phyloP scores from a whole-genome alignment of 2,888 invertebrate species.

The Hypercompe scribonia region DNA sequence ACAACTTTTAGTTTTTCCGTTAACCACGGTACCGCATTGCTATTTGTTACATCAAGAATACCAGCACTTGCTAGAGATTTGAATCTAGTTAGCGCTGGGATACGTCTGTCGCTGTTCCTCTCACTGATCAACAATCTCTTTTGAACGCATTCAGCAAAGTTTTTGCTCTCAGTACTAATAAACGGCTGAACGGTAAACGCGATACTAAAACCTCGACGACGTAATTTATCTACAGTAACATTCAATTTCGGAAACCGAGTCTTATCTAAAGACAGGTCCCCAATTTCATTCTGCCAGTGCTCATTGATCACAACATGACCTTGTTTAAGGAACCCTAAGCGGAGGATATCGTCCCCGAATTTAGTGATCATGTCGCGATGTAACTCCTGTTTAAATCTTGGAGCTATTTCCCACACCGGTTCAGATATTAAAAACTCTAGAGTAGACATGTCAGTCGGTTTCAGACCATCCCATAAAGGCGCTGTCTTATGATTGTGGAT shows the following conservation, averaged over 20 bases:
- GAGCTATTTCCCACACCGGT: slow-evolving; percentile 95
- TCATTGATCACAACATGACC: slow-evolving; percentile 93
- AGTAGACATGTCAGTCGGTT: slow-evolving; percentile 91
- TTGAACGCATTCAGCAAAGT: slow-evolving; percentile 93
- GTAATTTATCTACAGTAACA: slow-evolving; percentile 92
- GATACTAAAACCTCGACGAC: slow-evolving; percentile 94
- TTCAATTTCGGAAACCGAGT: slow-evolving; percentile 92
- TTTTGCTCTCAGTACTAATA: slow-evolving; percentile 93
- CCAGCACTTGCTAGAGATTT: slow-evolving; percentile 93
- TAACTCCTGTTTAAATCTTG: slow-evolving; percentile 88
- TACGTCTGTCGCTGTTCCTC: slow-evolving; percentile 91
- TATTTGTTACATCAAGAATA: slow-evolving; percentile 95
- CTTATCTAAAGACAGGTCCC: slow-evolving; percentile 94
- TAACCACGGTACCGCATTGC: slow-evolving; percentile 93
- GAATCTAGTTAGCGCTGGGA: slow-evolving; percentile 94
- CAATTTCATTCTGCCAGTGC: slow-evolving; percentile 94
- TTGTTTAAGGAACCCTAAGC: slow-evolving; percentile 91
- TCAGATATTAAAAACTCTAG: slow-evolving; percentile 92
- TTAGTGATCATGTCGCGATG: slow-evolving; percentile 91
- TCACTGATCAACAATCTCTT: slow-evolving; percentile 93
- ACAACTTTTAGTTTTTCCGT: slow-evolving; percentile 90
- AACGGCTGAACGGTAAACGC: slow-evolving; percentile 97
- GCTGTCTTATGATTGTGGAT: slow-evolving; percentile 89
- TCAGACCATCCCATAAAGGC: slow-evolving; percentile 93
- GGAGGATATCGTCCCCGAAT: slow-evolving; percentile 94